Conservation (phyloP, 2,113 vertebrate species). For the Pelusios castaneus region DNA sequence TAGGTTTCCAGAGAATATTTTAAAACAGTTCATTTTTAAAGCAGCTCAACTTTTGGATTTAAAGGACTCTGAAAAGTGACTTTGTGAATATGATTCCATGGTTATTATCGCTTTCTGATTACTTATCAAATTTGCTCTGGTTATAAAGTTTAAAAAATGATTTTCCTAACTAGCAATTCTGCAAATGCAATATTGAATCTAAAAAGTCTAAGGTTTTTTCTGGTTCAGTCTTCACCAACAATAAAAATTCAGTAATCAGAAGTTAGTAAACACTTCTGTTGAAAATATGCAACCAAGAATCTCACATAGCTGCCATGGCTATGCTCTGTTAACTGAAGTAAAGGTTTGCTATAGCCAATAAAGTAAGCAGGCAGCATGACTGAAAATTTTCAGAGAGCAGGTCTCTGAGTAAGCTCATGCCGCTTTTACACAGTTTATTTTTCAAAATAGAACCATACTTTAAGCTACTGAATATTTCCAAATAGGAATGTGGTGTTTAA, state of each 20-base stretch:
- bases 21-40: not conserved
- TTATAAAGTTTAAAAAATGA: not conserved
- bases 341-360: not conserved
- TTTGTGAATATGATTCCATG: not conserved
- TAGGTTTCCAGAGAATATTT: not conserved
- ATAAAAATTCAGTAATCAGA: not conserved
- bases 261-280: not conserved
- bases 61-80: not conserved
- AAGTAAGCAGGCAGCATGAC: not conserved
- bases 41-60: not conserved
- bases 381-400: not conserved
- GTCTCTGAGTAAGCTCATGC: not conserved
- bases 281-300: not conserved
- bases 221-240: not conserved
- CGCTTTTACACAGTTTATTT: not conserved
- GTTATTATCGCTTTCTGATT: not conserved
- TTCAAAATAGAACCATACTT: not conserved
- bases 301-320: not conserved
- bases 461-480: not conserved
- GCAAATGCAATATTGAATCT: not conserved
- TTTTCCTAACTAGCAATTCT: not conserved
- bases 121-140: fast-evolving
- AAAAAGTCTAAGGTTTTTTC: not conserved
- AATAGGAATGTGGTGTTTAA: not conserved
- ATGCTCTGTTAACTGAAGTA: not conserved